Conservation (phyloP, 2,888 invertebrate genomes). For the Trichogramma evanescens region DNA sequence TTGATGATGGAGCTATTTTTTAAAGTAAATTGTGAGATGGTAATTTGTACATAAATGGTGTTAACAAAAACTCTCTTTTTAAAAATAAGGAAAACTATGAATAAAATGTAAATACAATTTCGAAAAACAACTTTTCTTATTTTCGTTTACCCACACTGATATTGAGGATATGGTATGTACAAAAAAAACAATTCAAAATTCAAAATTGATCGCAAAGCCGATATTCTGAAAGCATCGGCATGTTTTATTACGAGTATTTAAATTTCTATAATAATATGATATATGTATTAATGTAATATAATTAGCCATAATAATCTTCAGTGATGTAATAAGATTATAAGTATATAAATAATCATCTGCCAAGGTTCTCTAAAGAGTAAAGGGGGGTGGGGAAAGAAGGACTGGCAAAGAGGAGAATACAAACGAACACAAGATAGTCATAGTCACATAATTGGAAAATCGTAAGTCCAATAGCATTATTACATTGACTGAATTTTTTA, state of each 20-base stretch:
- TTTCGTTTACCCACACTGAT: too few relatives aligned
- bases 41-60: constrained; percentile 11
- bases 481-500: too few relatives aligned
- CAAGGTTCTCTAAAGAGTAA: constrained; percentile 31
- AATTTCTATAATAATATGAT: constrained; percentile 45
- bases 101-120: too few relatives aligned
- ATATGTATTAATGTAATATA: constrained; percentile 41
- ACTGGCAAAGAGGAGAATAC: constrained; percentile 10
- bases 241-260: constrained; percentile 45
- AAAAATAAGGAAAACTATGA: too few relatives aligned
- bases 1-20: constrained; percentile 78
- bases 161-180: too few relatives aligned
- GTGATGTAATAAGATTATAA: constrained; percentile 30
- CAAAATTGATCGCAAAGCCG: constrained; percentile 18
- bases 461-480: too few relatives aligned
- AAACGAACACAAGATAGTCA: constrained; percentile 27
- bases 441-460: too few relatives aligned
- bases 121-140: too few relatives aligned
- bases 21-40: constrained; percentile 37
- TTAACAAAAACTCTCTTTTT: not conserved
- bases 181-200: not conserved
- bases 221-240: constrained; percentile 41
- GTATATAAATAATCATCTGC: constrained; percentile 32
- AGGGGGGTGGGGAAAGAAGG: too few relatives aligned
- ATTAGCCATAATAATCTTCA: constrained; percentile 44